Percentiles rank a stretch among this genome's conserved stretches.
Evolutionary conservation across 2,888 invertebrate species (phyloP).

Genomic region (Pollenia amentaria): DNA sequence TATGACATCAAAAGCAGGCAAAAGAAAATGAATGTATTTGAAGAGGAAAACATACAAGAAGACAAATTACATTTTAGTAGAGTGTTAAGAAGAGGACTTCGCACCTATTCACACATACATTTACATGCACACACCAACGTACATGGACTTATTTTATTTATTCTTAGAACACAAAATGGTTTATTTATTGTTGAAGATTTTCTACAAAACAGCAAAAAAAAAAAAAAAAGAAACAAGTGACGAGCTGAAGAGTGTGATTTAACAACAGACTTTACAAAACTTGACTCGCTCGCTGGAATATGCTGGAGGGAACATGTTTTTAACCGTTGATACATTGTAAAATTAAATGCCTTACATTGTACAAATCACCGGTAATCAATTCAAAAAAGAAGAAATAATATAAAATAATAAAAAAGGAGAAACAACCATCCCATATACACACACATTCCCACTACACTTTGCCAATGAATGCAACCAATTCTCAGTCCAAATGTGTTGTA

Average conservation of each 20-base stretch:
- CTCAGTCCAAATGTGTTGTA: constrained; percentile 34
- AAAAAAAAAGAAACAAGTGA: constrained; percentile 30
- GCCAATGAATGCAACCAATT: neutral
- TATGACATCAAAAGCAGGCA: constrained; percentile 47
- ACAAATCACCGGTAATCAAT: constrained; percentile 76
- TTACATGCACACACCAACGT: neutral
- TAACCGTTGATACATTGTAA: constrained; percentile 69
- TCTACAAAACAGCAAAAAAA: constrained; percentile 2
- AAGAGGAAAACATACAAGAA: constrained; percentile 69
- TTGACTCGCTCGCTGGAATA: constrained; percentile 15
- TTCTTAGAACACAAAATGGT: constrained; percentile 57
- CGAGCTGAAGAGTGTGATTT: constrained; percentile 43
- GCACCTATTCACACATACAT: constrained; percentile 64
- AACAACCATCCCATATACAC: neutral
- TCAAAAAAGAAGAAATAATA: constrained; percentile 39
- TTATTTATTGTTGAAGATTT: constrained; percentile 63
- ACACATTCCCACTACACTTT: neutral
- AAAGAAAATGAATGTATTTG: constrained; percentile 35
- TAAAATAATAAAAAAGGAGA: constrained; percentile 17
- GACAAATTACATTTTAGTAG: constrained; percentile 81
- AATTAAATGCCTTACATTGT: constrained; percentile 75
- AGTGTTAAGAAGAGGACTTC: constrained; percentile 74
- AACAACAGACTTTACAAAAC: constrained; percentile 35
- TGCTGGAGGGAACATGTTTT: constrained; percentile 60
- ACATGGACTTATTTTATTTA: neutral